Evolutionary conservation across 2,797 vertebrate species (phyloP), one percentile per base, ranked within the genome.

Genomic region (Psittacula echo): DNA sequence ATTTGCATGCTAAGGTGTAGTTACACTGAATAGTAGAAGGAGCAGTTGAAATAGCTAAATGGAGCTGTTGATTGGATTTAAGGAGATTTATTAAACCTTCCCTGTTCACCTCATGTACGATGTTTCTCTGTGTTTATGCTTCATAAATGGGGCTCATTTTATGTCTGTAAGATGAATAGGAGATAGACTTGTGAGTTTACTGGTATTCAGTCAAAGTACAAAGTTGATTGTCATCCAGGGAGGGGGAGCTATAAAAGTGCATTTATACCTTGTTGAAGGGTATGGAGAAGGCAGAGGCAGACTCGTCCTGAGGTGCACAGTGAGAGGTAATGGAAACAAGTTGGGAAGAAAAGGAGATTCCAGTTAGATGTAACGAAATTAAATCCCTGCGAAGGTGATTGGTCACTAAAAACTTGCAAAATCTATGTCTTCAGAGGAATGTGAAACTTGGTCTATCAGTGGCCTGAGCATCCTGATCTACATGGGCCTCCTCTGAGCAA

Each of bases 1-100:
- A 89, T 74, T 89, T 92, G 85, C 45, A 7, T 83, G 91, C 81
- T 79, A 15, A 92, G 91, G 90, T 94, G 77, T 72, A 74, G 84
- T 26, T 56, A 66, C 47, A 32, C 8, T 16, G 88, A 68, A 42
- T 3, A 48, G 89, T 37, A 67, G 54, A 94, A 77, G 75, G 78
- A 94, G 89, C 67, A 54, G 82, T 2, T 80, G 94, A 87, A 75
- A 64, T 62, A 23, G 45, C 95, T 54, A 51, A 85, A 27, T 39
- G 79, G 75, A 89, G 87, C 78, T 67, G 51, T 37, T 89, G 85
- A 34, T 78, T 93, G 78, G 67, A 37, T 85, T 67, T 41, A 11
- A 85, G 47, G 87, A 89, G 89, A 42, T 94, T 61, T 80, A 85
- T 91, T 39, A 30, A 77, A 83, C 72, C 74, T 77, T 5, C 44